Percentiles rank a stretch among this genome's conserved stretches.
These are phyloP conservation scores for Phylloscopus trochilus DNA, from an alignment of 2,113 vertebrate species.

Conservation along the genomic window DNA sequence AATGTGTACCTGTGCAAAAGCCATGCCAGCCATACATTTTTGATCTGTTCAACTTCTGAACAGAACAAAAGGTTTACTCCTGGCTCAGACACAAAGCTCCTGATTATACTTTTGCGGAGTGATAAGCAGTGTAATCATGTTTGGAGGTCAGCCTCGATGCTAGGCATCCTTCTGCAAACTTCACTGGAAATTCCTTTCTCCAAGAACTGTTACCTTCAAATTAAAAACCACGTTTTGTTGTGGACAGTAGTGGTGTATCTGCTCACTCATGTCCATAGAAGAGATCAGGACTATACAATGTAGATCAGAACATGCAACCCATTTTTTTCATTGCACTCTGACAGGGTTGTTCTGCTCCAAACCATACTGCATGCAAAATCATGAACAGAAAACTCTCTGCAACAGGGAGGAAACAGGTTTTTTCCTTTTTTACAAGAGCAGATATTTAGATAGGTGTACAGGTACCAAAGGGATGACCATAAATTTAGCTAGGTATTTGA, in stretches of 20 bases:
- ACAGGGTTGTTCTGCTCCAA: not conserved
- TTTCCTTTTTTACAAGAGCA: not conserved
- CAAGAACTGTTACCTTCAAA: not conserved
- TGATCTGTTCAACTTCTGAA: not conserved
- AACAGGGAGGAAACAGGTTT: not conserved
- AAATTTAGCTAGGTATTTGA: not conserved
- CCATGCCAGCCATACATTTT: rapidly evolving
- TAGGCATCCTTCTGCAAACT: not conserved
- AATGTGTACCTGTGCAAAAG: not conserved
- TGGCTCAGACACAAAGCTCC: not conserved
- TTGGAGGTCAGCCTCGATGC: not conserved
- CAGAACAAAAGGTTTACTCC: not conserved
- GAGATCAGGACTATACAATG: not conserved
- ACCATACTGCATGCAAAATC: not conserved
- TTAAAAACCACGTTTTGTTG: not conserved
- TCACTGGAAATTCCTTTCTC: not conserved
- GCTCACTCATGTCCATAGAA: rapidly evolving
- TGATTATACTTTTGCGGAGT: not conserved
- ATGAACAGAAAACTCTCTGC: not conserved
- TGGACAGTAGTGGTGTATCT: not conserved
- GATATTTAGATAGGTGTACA: not conserved
- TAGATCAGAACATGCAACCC: not conserved
- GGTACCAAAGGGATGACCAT: not conserved
- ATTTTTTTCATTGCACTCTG: not conserved
- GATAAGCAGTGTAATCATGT: not conserved